Percentiles rank a stretch among this genome's conserved stretches.
Evolutionary conservation across 2,113 vertebrate species (phyloP).

Genomic region (Drymodes brunneopygia): DNA sequence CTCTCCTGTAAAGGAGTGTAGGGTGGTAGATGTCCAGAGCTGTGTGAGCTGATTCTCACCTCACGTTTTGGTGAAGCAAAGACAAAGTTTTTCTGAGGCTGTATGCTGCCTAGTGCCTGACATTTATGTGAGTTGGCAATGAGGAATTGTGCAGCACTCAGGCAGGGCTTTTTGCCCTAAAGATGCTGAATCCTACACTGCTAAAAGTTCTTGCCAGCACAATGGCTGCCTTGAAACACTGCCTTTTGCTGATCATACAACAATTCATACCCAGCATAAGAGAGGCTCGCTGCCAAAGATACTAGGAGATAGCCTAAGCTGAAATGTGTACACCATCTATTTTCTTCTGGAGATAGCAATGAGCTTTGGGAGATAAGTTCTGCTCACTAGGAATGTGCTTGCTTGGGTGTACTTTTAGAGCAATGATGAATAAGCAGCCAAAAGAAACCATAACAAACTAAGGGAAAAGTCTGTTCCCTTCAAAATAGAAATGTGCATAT

Average conservation of each 20-base stretch:
- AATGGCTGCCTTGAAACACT: background rate
- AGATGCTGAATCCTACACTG: background rate
- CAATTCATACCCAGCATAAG: background rate
- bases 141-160: background rate
- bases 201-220: background rate
- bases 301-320: background rate
- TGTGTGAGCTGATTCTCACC: background rate
- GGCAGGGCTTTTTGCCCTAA: background rate
- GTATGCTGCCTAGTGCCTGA: background rate
- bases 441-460: background rate
- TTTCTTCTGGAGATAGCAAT: background rate
- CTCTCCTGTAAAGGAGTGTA: background rate
- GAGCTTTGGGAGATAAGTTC: background rate
- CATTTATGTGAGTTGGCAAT: background rate
- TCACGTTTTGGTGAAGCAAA: background rate
- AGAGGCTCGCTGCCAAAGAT: background rate
- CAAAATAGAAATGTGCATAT: background rate
- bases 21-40: background rate
- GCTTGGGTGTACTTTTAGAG: background rate
- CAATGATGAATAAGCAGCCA: background rate
- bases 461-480: background rate
- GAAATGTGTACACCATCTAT: background rate
- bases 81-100: background rate
- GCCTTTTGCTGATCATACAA: background rate
- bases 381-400: slow-evolving; percentile 5